Percentiles rank a stretch among this genome's conserved stretches.
Conservation (phyloP, 2,888 invertebrate genomes). For the Dexiosoma caninum region DNA sequence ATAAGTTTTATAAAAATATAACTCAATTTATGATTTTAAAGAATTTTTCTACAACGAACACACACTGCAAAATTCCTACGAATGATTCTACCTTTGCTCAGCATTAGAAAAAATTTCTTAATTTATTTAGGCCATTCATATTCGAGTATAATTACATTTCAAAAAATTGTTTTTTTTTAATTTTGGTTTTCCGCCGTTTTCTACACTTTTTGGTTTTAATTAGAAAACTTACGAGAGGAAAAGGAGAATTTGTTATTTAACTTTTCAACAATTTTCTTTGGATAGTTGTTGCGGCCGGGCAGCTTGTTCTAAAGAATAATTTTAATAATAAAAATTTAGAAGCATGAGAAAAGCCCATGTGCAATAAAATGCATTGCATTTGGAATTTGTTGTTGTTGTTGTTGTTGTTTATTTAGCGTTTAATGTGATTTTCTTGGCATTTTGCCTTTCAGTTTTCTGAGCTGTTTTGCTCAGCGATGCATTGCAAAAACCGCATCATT, state of each 20-base stretch:
- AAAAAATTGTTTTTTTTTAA: neutral
- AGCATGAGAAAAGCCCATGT: conserved; percentile 19
- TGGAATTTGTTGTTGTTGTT: conserved; percentile 42
- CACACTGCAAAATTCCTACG: conserved; percentile 19
- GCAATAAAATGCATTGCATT: conserved; percentile 38
- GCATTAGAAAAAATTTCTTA: conserved; percentile 41
- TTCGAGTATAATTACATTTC: conserved; percentile 48
- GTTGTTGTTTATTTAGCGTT: conserved; percentile 52
- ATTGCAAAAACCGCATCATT: conserved; percentile 38
- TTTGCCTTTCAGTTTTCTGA: conserved; percentile 48
- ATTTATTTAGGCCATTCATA: conserved; percentile 56
- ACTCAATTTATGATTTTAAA: neutral
- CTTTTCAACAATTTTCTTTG: neutral
- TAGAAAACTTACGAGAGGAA: conserved; percentile 33
- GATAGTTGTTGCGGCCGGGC: conserved; percentile 7
- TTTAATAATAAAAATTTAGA: neutral
- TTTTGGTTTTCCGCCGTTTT: neutral
- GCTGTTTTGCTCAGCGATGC: conserved; percentile 50
- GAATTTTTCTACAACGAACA: neutral
- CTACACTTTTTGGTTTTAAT: conserved; percentile 46
- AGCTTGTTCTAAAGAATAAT: neutral
- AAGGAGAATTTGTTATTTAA: neutral
- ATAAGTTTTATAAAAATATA: neutral
- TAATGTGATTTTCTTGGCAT: conserved; percentile 55
- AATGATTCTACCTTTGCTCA: conserved; percentile 40